Conservation (phyloP, 2,797 vertebrate genomes). For the Sphenodon punctatus region DNA sequence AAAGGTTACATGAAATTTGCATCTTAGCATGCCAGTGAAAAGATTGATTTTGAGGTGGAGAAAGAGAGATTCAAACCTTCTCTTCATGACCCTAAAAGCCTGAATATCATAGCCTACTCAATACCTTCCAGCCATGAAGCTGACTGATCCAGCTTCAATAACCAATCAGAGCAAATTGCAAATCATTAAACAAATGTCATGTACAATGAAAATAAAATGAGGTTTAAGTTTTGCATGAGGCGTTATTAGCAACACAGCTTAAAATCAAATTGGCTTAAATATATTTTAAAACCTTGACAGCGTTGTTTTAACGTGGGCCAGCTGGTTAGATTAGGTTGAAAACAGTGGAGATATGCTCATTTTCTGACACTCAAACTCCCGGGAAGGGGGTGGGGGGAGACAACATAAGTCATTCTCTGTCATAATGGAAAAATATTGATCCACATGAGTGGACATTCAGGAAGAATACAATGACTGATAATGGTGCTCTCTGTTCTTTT, state of each 20-base stretch:
- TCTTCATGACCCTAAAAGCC: neutral
- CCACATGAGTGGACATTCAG: neutral
- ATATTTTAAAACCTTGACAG: constrained; percentile 25
- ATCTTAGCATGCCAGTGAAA: neutral
- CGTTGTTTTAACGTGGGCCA: constrained; percentile 37
- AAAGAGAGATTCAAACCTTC: neutral
- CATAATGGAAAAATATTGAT: neutral
- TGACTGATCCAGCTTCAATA: neutral
- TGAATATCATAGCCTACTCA: neutral
- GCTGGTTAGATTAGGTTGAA: constrained; percentile 46
- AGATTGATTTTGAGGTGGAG: neutral
- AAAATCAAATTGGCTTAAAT: constrained; percentile 32
- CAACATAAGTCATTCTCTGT: neutral
- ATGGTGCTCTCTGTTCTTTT: neutral
- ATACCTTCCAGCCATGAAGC: constrained; percentile 31
- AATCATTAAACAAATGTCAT: neutral
- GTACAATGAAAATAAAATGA: constrained; percentile 29
- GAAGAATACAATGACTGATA: neutral
- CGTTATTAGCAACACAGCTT: constrained; percentile 12
- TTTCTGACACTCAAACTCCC: constrained; percentile 1
- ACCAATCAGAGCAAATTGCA: constrained; percentile 33
- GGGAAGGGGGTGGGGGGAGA: too few species aligned
- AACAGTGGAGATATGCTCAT: constrained; percentile 35
- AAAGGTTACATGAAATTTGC: neutral
- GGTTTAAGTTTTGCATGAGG: constrained; percentile 5